phyloP scores from a whole-genome alignment of 2,888 invertebrate genomes.

The Timema cristinae region DNA sequence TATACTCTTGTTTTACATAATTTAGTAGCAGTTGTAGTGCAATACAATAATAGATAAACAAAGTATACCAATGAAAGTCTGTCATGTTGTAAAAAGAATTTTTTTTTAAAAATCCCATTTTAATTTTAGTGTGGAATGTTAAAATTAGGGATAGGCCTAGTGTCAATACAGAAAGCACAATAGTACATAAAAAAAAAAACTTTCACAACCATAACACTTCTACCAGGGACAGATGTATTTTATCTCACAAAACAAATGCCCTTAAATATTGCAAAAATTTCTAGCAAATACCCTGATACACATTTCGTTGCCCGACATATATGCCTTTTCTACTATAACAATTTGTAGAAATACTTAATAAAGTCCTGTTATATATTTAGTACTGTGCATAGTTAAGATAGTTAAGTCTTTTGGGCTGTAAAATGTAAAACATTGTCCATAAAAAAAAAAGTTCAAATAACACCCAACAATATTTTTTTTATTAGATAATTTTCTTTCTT shows the following conservation, averaged over 20 bases:
- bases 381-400: too few relatives aligned
- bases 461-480: background rate
- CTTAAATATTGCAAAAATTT: background rate
- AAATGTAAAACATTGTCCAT: background rate
- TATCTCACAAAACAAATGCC: background rate
- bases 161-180: background rate
- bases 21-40: too few relatives aligned
- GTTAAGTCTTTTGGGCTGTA: too few relatives aligned
- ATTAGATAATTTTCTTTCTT: background rate
- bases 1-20: too few relatives aligned
- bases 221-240: background rate
- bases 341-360: too few relatives aligned
- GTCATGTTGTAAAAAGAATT: too few relatives aligned
- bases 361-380: too few relatives aligned
- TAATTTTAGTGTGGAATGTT: too few relatives aligned
- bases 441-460: background rate
- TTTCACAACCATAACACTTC: constrained; percentile 1
- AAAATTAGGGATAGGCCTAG: too few relatives aligned
- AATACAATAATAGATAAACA: too few relatives aligned
- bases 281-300: constrained; percentile 14
- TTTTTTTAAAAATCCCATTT: too few relatives aligned
- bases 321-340: background rate
- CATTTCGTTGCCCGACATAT: constrained; percentile 8
- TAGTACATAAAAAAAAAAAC: background rate
- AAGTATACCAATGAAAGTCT: too few relatives aligned